These are phyloP conservation scores for Acanthopagrus latus DNA, from an alignment of 2,797 vertebrate species.

Conservation along the genomic window DNA sequence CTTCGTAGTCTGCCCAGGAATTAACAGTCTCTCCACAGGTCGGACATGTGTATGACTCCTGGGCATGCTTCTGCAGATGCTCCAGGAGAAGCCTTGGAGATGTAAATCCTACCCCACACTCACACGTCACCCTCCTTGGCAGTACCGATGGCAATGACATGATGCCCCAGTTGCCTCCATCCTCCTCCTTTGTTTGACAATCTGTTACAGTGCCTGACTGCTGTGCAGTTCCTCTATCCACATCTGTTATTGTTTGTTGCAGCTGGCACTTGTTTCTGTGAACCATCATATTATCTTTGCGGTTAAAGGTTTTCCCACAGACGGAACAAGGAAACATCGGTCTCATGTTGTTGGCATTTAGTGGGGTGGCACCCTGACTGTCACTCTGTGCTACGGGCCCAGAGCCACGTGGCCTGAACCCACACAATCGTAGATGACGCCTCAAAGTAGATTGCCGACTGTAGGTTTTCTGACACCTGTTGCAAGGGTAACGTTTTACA, in stretches of 20 bases:
- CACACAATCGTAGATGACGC: conserved; percentile 86
- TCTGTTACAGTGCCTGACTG: conserved; percentile 55
- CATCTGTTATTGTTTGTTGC: conserved; percentile 40
- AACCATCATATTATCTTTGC: conserved; percentile 85
- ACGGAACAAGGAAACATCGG: conserved; percentile 80
- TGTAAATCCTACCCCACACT: conserved; percentile 86
- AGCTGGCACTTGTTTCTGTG: conserved; percentile 82
- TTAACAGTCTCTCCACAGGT: conserved; percentile 86
- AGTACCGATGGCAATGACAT: conserved; percentile 88
- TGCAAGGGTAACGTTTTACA: conserved; percentile 82
- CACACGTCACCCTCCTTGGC: conserved; percentile 86
- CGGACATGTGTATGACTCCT: conserved; percentile 87
- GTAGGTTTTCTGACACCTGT: conserved; percentile 85
- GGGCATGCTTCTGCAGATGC: conserved; percentile 86
- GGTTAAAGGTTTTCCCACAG: conserved; percentile 83
- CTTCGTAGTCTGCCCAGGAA: conserved; percentile 87
- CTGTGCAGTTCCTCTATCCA: conserved; percentile 23
- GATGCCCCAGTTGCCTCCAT: conserved; percentile 82
- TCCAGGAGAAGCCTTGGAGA: conserved; percentile 86
- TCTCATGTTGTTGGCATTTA: conserved; percentile 53
- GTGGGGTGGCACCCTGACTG: conserved; percentile 27
- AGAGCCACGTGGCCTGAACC: conserved; percentile 61
- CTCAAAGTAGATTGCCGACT: conserved; percentile 82
- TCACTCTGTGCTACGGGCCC: conserved; percentile 37
- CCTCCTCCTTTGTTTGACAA: conserved; percentile 54